Conservation (phyloP, 1,140 invertebrate species). For the Magallana ariakensis region DNA sequence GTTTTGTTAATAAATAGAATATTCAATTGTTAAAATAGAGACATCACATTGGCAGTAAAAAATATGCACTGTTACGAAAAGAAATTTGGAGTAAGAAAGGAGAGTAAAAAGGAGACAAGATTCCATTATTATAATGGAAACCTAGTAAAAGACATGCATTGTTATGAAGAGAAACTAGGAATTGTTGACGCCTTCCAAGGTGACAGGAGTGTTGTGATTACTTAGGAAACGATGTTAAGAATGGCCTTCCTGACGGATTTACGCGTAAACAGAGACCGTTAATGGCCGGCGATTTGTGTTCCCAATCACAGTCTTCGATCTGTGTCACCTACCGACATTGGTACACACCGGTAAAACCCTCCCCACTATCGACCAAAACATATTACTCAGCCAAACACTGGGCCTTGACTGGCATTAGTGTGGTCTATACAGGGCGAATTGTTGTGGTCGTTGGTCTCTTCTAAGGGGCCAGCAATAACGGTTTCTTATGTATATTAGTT, state of each 20-base stretch:
- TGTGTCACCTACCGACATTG: background rate
- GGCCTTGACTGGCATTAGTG: background rate
- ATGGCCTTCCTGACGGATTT: conserved; percentile 6
- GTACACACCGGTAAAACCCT: background rate
- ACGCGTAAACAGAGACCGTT: background rate
- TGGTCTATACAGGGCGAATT: background rate
- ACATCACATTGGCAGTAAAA: too few relatives aligned
- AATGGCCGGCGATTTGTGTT: conserved; percentile 1
- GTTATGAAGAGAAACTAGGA: too few relatives aligned
- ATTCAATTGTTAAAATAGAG: too few relatives aligned
- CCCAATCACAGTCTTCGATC: conserved; percentile 9
- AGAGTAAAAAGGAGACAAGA: too few relatives aligned
- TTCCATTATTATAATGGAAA: too few relatives aligned
- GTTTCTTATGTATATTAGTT: too few relatives aligned
- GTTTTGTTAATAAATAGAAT: too few relatives aligned
- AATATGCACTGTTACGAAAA: too few relatives aligned
- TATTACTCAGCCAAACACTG: background rate
- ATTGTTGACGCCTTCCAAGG: background rate
- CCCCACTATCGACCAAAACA: background rate
- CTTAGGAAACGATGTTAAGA: background rate
- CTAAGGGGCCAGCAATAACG: too few relatives aligned
- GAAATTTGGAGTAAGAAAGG: too few relatives aligned
- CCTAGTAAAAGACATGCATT: too few relatives aligned
- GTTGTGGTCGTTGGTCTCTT: background rate
- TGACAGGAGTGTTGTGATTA: background rate